Evolutionary conservation across 92 coral and sea anemone genomes (phyloP).

Genomic region (Paragorgia papillata): DNA sequence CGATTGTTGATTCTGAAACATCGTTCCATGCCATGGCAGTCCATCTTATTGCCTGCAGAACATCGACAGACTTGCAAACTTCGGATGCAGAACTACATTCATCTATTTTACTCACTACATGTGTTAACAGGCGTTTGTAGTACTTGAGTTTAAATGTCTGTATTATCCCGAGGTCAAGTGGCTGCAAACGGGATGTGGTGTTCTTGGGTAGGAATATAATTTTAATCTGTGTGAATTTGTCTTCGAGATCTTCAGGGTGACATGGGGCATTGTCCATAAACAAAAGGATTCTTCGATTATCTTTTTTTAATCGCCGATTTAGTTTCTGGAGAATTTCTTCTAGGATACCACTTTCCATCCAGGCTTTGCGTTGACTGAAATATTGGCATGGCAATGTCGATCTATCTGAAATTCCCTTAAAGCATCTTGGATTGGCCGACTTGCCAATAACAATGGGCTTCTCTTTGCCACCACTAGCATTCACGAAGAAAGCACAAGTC

Average conservation of each 20-base stretch:
- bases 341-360: slow-evolving; percentile 64
- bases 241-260: slow-evolving; percentile 55
- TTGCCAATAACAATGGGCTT: slow-evolving; percentile 55
- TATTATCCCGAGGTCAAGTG: slow-evolving; percentile 60
- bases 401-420: slow-evolving; percentile 55
- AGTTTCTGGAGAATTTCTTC: slow-evolving; percentile 56
- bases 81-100: no score
- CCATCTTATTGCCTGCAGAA: no score
- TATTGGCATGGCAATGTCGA: slow-evolving; percentile 61
- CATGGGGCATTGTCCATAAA: slow-evolving; percentile 66
- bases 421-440: slow-evolving; percentile 52
- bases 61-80: no score
- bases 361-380: slow-evolving; percentile 60
- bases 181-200: slow-evolving; percentile 58
- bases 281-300: slow-evolving; percentile 44
- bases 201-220: slow-evolving; percentile 49
- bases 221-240: slow-evolving; percentile 49
- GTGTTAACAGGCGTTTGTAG: slow-evolving; percentile 48
- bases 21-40: no score
- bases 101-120: no score
- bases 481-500: slow-evolving; percentile 58
- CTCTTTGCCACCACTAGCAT: slow-evolving; percentile 56
- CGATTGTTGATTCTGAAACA: no score
- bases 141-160: slow-evolving; percentile 55
- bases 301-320: slow-evolving; percentile 41